Percentiles rank a stretch among this genome's conserved stretches.
These are phyloP conservation scores for Fukomys damarensis DNA, from an alignment of 2,113 vertebrate genomes.

Conservation along the genomic window DNA sequence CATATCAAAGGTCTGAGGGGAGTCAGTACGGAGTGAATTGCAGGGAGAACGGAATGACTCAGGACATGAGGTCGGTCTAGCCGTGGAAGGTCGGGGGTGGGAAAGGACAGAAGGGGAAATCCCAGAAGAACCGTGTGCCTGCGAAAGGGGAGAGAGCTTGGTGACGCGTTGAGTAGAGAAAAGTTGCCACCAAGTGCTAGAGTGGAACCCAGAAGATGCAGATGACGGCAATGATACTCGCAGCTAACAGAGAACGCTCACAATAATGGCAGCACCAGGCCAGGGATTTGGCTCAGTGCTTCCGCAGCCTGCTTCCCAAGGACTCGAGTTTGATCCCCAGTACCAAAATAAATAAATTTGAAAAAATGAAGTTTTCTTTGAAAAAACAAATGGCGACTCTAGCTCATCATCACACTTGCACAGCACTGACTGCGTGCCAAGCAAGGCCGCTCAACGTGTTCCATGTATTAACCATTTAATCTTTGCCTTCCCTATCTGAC, in stretches of 20 bases:
- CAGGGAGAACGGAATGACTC: not conserved
- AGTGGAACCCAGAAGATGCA: too few species aligned
- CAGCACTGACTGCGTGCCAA: not conserved
- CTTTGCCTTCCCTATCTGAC: not conserved
- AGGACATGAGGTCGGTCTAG: not conserved
- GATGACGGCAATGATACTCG: too few species aligned
- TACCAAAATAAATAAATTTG: too few species aligned
- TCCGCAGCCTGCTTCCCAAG: too few species aligned
- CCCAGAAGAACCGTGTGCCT: not conserved
- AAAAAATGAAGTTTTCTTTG: too few species aligned
- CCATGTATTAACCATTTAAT: not conserved
- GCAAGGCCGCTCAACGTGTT: not conserved
- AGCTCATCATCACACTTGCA: not conserved
- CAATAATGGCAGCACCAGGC: not conserved
- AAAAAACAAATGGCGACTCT: too few species aligned
- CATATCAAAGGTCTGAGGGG: not conserved
- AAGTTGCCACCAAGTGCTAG: not conserved
- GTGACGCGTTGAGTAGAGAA: not conserved
- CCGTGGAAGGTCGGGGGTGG: not conserved
- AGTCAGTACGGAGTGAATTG: not conserved
- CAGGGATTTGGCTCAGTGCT: too few species aligned
- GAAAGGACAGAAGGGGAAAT: not conserved
- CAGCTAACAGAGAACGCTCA: not conserved
- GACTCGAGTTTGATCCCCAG: too few species aligned
- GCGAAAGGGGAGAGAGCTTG: not conserved